These are phyloP conservation scores for Thaumetopoea pityocampa DNA, from an alignment of 1,140 invertebrate genomes.

Conservation along the genomic window DNA sequence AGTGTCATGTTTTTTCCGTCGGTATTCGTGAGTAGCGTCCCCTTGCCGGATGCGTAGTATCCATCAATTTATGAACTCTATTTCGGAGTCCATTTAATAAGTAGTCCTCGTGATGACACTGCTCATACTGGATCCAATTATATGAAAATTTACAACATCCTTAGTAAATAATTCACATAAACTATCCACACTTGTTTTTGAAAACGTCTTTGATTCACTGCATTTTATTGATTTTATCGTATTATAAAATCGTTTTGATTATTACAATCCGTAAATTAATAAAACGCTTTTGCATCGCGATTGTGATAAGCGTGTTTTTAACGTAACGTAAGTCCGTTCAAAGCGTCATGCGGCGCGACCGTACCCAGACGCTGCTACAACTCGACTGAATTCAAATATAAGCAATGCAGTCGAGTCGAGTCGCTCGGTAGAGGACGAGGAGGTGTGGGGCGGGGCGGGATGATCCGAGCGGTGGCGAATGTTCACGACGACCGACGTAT, in stretches of 20 bases:
- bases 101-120: conserved; percentile 48
- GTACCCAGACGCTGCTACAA: conserved; percentile 58
- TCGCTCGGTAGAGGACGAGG: conserved; percentile 38
- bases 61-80: conserved; percentile 71
- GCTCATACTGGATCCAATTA: conserved; percentile 42
- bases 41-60: conserved; percentile 66
- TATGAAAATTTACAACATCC: conserved; percentile 21
- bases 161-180: conserved; percentile 43
- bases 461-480: conserved; percentile 65
- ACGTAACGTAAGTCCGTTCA: conserved; percentile 45
- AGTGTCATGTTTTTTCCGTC: conserved; percentile 75
- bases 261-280: conserved; percentile 33
- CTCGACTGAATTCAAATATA: conserved; percentile 62
- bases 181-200: conserved; percentile 21
- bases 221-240: conserved; percentile 12
- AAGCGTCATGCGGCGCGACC: conserved; percentile 63
- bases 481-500: conserved; percentile 72
- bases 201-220: conserved; percentile 17
- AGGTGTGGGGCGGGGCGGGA: conserved; percentile 42
- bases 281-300: conserved; percentile 47
- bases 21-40: conserved; percentile 62
- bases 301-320: conserved; percentile 61
- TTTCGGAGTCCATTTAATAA: conserved; percentile 52
- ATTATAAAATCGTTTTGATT: conserved; percentile 14
- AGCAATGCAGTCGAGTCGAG: conserved; percentile 66